Conservation (phyloP, 2,888 invertebrate species). For the Carpatolechia fugitivella region DNA sequence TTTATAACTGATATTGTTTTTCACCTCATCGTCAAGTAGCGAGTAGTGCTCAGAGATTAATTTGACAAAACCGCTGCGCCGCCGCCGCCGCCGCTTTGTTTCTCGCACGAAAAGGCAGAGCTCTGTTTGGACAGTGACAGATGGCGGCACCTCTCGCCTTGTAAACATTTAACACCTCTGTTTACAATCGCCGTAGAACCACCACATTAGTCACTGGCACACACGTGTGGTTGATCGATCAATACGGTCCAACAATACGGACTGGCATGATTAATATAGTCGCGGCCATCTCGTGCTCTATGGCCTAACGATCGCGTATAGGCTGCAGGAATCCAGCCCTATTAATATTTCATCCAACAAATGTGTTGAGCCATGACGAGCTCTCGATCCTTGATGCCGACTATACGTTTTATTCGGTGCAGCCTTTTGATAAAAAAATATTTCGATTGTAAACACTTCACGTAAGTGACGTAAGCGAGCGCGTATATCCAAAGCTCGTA, state of each 20-base stretch:
- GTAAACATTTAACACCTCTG: conserved; percentile 65
- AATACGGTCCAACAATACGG: conserved; percentile 40
- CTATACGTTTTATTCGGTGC: conserved; percentile 18
- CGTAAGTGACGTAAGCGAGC: too few species aligned
- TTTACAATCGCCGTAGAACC: conserved; percentile 27
- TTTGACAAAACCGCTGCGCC: conserved; percentile 31
- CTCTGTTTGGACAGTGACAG: conserved; percentile 55
- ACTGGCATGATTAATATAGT: conserved; percentile 55
- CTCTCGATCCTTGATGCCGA: conserved; percentile 16
- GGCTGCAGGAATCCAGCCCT: conserved; percentile 54
- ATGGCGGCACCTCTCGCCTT: conserved; percentile 50
- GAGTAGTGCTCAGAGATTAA: conserved; percentile 18
- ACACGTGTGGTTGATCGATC: conserved; percentile 24
- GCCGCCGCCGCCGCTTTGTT: conserved; percentile 36
- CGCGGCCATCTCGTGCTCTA: conserved; percentile 40
- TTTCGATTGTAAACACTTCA: conserved; percentile 36
- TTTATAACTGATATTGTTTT: conserved; percentile 2
- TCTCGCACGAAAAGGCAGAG: conserved; percentile 23
- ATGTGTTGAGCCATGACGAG: conserved; percentile 38
- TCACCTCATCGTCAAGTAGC: conserved; percentile 4
- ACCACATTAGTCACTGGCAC: conserved; percentile 27
- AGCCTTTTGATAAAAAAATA: conserved; percentile 27
- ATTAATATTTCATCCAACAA: conserved; percentile 70
- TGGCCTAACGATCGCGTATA: conserved; percentile 29
- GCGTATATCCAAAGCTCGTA: too few species aligned